A percentile compares a stretch with the other conserved stretches of the same genome.
phyloP scores from a whole-genome alignment of 2,113 vertebrate genomes.

The Bufo bufo region DNA sequence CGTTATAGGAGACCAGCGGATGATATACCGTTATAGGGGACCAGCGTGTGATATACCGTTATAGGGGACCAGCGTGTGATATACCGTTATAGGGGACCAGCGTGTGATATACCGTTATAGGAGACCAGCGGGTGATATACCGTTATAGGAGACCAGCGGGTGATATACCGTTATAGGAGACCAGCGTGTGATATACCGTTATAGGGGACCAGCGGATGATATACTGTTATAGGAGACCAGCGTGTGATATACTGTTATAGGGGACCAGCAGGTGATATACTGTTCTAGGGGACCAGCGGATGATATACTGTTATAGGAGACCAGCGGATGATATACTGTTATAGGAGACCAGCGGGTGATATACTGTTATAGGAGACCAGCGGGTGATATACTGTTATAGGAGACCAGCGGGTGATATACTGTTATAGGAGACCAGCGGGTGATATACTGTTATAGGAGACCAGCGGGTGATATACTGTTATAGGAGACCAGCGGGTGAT shows the following conservation, averaged over 20 bases:
- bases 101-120: neutral
- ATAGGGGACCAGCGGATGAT: neutral
- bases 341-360: neutral
- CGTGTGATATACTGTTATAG: neutral
- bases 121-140: neutral
- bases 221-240: neutral
- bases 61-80: neutral
- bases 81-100: neutral
- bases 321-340: no score
- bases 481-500: no score
- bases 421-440: no score
- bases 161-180: neutral
- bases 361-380: neutral
- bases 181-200: neutral
- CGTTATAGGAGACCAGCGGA: neutral
- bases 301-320: no score
- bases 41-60: neutral
- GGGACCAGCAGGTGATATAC: neutral
- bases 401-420: no score
- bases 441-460: no score
- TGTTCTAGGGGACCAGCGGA: neutral
- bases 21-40: neutral
- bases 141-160: neutral
- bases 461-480: no score
- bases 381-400: no score